These are phyloP conservation scores for Nudaria mundana DNA, from an alignment of 2,888 invertebrate genomes.

Conservation along the genomic window DNA sequence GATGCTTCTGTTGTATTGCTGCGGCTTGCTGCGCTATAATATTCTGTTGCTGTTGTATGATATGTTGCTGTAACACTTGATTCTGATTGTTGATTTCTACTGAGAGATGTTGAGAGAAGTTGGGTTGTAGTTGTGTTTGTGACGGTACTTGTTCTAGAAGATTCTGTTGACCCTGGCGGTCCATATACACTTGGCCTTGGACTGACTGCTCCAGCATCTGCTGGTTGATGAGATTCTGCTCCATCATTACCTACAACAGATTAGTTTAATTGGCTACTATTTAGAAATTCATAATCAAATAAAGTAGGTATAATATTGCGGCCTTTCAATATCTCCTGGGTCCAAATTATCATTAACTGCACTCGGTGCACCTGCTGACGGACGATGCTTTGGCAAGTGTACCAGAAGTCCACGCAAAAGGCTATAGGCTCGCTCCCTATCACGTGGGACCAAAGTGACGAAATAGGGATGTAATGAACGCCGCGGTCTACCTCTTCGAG, in stretches of 20 bases:
- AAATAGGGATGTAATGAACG: no score
- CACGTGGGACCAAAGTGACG: no score
- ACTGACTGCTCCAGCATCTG: conserved; percentile 68
- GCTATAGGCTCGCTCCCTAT: no score
- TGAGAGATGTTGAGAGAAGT: conserved; percentile 58
- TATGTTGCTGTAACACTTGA: conserved; percentile 78
- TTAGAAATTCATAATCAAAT: no score
- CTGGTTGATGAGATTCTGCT: conserved; percentile 72
- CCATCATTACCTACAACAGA: conserved; percentile 58
- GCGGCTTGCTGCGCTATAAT: conserved; percentile 73
- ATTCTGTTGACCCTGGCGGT: conserved; percentile 58
- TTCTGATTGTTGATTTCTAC: conserved; percentile 70
- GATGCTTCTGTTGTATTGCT: conserved; percentile 72
- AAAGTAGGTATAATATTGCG: no score
- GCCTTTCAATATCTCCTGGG: no score
- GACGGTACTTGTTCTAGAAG: conserved; percentile 49
- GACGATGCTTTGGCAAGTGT: no score
- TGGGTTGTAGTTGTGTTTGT: conserved; percentile 57
- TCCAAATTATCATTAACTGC: no score
- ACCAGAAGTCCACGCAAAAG: no score
- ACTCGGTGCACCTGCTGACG: no score
- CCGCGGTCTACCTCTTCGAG: no score
- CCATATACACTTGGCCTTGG: conserved; percentile 58
- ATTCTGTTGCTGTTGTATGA: conserved; percentile 73
- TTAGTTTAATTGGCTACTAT: background rate